A percentile compares a stretch with the other conserved stretches of the same genome.
Evolutionary conservation across 1,140 invertebrate species (phyloP).

Genomic region (Lasioglossum baleicum): DNA sequence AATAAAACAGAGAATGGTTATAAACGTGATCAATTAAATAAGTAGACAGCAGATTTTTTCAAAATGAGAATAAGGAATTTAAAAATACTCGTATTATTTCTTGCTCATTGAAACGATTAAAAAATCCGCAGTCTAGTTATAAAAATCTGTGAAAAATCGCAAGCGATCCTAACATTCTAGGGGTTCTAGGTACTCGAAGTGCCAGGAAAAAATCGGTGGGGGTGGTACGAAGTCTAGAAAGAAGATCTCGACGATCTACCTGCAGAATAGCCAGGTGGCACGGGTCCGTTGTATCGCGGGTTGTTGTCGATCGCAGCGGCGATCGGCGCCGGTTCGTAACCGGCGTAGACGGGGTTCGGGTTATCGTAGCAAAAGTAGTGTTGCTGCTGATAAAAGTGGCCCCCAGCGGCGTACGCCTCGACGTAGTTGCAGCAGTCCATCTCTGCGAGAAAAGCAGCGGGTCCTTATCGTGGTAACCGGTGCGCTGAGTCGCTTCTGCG

Average conservation of each 20-base stretch:
- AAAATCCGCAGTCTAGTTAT: no score
- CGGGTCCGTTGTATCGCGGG: constrained; percentile 70
- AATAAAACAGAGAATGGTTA: no score
- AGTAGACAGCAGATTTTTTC: no score
- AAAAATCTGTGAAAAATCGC: no score
- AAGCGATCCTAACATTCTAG: no score
- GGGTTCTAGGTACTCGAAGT: no score
- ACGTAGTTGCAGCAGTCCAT: constrained; percentile 82
- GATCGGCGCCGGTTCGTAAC: constrained; percentile 67
- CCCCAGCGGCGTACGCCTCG: constrained; percentile 75
- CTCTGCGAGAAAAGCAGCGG: constrained; percentile 28
- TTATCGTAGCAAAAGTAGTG: constrained; percentile 76
- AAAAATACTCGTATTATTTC: no score
- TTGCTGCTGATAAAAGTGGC: constrained; percentile 77
- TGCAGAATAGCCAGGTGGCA: constrained; percentile 54
- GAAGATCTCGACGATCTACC: constrained; percentile 38
- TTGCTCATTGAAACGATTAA: no score
- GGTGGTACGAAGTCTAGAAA: no score
- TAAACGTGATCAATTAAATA: no score
- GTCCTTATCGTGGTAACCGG: constrained; percentile 20
- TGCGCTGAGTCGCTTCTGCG: not conserved
- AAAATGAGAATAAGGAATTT: no score
- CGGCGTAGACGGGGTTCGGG: constrained; percentile 66
- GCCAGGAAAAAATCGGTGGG: no score
- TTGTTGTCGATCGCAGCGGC: constrained; percentile 71